Evolutionary conservation across 2,888 invertebrate species (phyloP).

Genomic region (Teleogryllus oceanicus): DNA sequence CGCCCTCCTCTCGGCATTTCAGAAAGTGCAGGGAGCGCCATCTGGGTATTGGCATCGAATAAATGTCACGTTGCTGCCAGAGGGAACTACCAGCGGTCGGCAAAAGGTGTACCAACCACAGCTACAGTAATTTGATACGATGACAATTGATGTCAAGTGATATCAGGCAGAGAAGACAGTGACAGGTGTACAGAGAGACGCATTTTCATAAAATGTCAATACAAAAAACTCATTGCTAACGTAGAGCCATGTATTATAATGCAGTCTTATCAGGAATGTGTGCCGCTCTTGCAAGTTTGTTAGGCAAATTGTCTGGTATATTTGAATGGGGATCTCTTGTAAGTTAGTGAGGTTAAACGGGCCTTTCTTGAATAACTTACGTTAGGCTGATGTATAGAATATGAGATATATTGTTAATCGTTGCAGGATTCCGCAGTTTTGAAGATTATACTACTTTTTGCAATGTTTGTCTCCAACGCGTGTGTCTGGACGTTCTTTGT

Average conservation of each 20-base stretch:
- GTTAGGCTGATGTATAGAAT: neutral
- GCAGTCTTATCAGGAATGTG: neutral
- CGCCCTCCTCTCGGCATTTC: neutral
- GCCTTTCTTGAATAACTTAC: neutral
- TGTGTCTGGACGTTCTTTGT: slow-evolving; percentile 6
- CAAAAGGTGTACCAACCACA: too few relatives aligned
- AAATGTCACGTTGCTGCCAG: neutral
- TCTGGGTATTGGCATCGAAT: neutral
- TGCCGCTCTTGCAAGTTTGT: neutral
- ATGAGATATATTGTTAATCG: neutral
- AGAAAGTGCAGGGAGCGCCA: neutral
- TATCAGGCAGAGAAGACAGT: too few relatives aligned
- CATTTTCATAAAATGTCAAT: too few relatives aligned
- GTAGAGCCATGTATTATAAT: neutral
- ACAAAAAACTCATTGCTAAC: too few relatives aligned
- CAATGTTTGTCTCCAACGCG: neutral
- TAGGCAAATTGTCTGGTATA: neutral
- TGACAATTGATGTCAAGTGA: too few relatives aligned
- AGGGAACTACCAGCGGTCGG: neutral
- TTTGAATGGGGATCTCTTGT: neutral
- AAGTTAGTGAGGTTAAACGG: neutral
- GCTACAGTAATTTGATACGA: too few relatives aligned
- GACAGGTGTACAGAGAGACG: too few relatives aligned
- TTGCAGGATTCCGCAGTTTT: neutral
- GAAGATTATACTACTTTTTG: neutral